A percentile compares a stretch with the other conserved stretches of the same genome.
Conservation (phyloP, 2,888 invertebrate species). For the Erpobdella octoculata region DNA sequence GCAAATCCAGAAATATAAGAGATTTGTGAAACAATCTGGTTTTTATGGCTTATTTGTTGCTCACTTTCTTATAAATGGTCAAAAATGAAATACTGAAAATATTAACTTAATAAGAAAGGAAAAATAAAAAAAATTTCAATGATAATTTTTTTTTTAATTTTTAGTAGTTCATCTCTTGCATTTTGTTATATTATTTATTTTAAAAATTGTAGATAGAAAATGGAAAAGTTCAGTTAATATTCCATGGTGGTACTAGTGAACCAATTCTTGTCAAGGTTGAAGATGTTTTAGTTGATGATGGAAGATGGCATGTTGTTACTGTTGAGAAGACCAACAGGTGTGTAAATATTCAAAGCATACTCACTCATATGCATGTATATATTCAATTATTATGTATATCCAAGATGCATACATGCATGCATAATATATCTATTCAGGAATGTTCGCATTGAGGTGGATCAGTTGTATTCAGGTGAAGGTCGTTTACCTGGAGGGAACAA, state of each 20-base stretch:
- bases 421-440: not conserved
- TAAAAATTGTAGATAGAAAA: constrained; percentile 60
- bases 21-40: too few species aligned
- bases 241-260: constrained; percentile 81
- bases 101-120: too few species aligned
- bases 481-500: constrained; percentile 71
- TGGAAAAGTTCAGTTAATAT: constrained; percentile 78
- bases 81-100: too few species aligned
- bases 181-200: not conserved
- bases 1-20: too few species aligned
- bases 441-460: constrained; percentile 63
- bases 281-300: constrained; percentile 71
- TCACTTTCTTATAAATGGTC: too few species aligned
- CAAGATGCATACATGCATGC: too few species aligned
- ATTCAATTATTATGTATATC: too few species aligned
- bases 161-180: not conserved
- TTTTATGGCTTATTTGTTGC: too few species aligned
- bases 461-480: constrained; percentile 62
- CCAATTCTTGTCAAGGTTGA: constrained; percentile 70
- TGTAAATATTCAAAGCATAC: too few species aligned
- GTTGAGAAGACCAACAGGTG: constrained; percentile 70
- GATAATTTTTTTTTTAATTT: not conserved
- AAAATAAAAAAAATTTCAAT: too few species aligned
- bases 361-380: too few species aligned
- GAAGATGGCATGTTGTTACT: constrained; percentile 71